phyloP scores from a whole-genome alignment of 1,140 invertebrate genomes.

The Drosophila subobscura region DNA sequence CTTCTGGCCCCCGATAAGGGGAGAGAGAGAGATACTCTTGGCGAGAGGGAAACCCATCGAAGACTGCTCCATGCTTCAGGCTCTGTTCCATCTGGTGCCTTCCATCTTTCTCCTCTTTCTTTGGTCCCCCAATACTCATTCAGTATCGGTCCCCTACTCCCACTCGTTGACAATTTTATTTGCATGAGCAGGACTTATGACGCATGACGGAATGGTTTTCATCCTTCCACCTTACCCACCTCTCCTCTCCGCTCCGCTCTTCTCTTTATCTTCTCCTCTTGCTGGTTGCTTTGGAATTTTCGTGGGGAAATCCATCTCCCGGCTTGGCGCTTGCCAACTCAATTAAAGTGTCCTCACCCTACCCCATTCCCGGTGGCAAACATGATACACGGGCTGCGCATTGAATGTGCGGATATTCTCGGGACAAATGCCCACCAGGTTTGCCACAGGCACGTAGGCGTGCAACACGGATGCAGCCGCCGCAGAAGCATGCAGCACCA shows the following conservation, averaged over 20 bases:
- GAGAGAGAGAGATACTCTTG: too few relatives aligned
- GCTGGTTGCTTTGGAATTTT: constrained; percentile 5
- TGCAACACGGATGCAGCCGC: constrained; percentile 5
- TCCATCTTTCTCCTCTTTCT: too few relatives aligned
- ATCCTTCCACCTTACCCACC: not conserved
- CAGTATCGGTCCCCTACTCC: not conserved
- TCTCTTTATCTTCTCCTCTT: not conserved
- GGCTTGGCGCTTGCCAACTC: constrained; percentile 25
- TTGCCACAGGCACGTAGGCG: constrained; percentile 28
- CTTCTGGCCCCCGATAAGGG: too few relatives aligned
- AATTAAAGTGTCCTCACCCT: constrained; percentile 29
- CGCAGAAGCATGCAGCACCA: not conserved
- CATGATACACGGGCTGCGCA: not conserved
- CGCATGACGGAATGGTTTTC: constrained; percentile 44
- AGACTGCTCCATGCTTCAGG: too few relatives aligned
- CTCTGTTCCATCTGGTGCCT: too few relatives aligned
- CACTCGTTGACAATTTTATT: constrained; percentile 62
- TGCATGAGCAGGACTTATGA: constrained; percentile 49
- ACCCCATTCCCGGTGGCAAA: not conserved
- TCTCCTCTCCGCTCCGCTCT: constrained; percentile 1
- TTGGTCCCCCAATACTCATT: too few relatives aligned
- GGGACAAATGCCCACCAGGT: constrained; percentile 8
- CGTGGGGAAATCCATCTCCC: constrained; percentile 8
- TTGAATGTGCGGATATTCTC: not conserved
- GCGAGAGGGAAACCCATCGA: too few relatives aligned